Conservation (phyloP, 2,797 vertebrate genomes). For the Potorous gilbertii region DNA sequence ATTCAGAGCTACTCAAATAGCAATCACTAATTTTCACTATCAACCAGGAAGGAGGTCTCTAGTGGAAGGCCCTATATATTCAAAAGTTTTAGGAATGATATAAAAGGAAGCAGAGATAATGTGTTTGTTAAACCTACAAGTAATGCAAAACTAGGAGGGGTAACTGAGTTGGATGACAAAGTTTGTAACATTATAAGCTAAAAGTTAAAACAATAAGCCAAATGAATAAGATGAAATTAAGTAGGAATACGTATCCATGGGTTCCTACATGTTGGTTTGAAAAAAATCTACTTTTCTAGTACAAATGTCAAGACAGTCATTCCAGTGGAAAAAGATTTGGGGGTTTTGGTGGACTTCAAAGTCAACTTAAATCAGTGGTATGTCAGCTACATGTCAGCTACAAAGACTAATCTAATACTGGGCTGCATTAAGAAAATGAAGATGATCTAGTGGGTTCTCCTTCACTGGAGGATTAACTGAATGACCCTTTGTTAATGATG, state of each 20-base stretch:
- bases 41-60: no score
- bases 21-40: no score
- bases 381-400: neutral
- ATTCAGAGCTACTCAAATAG: no score
- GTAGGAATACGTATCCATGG: neutral
- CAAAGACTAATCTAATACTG: neutral
- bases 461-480: neutral
- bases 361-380: neutral
- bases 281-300: neutral
- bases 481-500: neutral
- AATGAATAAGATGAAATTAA: no score
- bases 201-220: no score
- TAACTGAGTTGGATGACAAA: no score
- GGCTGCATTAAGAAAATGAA: neutral
- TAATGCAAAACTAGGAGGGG: no score
- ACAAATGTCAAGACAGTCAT: neutral
- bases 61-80: no score
- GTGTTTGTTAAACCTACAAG: no score
- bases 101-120: no score
- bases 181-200: no score
- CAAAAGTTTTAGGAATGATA: no score
- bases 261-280: neutral
- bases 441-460: neutral
- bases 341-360: neutral
- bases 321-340: neutral